Conservation (phyloP, 2,113 vertebrate genomes). For the Girardinichthys multiradiatus region DNA sequence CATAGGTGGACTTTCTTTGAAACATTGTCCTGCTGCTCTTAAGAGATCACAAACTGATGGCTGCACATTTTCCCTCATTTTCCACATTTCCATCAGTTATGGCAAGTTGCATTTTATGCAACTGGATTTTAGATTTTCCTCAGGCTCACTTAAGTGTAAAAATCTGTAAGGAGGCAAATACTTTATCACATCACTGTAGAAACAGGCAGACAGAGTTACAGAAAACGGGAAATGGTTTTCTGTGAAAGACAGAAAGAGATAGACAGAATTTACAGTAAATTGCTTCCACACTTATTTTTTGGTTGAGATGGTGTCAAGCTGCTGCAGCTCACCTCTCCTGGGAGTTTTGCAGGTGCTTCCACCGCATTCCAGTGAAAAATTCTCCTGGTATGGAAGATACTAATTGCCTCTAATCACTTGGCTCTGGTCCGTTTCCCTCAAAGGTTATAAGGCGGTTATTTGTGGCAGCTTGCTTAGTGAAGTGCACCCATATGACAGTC, state of each 20-base stretch:
- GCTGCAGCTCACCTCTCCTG: slow-evolving; percentile 15
- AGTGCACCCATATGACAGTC: background rate
- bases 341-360: slow-evolving; percentile 22
- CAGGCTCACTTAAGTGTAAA: background rate
- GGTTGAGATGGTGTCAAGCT: slow-evolving; percentile 13
- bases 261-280: slow-evolving; percentile 24
- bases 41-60: no score
- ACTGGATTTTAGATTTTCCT: no score
- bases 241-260: slow-evolving; percentile 10
- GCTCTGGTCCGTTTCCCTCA: background rate
- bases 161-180: background rate
- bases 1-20: no score
- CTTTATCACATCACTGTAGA: background rate
- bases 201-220: background rate
- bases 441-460: background rate
- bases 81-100: no score
- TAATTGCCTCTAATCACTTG: slow-evolving; percentile 41
- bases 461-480: background rate
- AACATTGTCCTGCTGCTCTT: no score
- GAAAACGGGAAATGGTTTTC: slow-evolving; percentile 13
- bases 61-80: no score
- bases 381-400: background rate
- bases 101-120: no score
- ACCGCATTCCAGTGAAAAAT: slow-evolving; percentile 15
- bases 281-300: slow-evolving; percentile 29